Evolutionary conservation across 2,888 invertebrate species (phyloP), one percentile per base, ranked within the genome.

Genomic region (Dryadula phaetusa): DNA sequence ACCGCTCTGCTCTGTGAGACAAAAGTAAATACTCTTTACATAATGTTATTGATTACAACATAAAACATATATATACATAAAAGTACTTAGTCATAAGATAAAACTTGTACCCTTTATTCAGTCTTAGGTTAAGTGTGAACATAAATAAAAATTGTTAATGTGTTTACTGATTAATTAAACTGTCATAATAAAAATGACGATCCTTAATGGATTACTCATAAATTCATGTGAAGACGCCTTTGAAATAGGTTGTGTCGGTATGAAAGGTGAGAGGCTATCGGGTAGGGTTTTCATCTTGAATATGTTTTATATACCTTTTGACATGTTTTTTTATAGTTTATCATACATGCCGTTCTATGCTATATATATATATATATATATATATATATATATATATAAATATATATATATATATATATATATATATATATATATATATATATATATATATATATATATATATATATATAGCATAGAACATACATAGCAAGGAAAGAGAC

Each of bases 151-250:
- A 58, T 58, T 62, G 46, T 34, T 60, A 62, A 69, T 69, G 60
- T n/a, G 16, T 20, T 34, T 46, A 32, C 47, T 66, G 37, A 66
- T 69, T 69, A 66, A 66, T 69, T 69, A 69, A 49, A 60, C 54
- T 61, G 63, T 60, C 66, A 64, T 54, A 64, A 20, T 58, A 46
- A 49, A 56, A 16, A 44, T 28, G 40, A 20, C 22, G 37, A 2
- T 18, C 60, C 52, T 64, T 69, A 66, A 66, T 69, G 61, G 66
- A 69, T 69, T 69, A 49, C 60, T 18, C 28, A 22, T 25, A 56
- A 56, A 40, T 56, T 56, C 22, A 25, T 25, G 40, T 16, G 22
- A 56, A 22, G n/a, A 56, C 20, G 20, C 20, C 20, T 37, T 37
- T 22, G 14, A 56, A 40, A 22, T 37, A 22, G 34, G 5, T 37